Evolutionary conservation across 2,113 vertebrate genomes (phyloP).

Genomic region (Notechis scutatus): DNA sequence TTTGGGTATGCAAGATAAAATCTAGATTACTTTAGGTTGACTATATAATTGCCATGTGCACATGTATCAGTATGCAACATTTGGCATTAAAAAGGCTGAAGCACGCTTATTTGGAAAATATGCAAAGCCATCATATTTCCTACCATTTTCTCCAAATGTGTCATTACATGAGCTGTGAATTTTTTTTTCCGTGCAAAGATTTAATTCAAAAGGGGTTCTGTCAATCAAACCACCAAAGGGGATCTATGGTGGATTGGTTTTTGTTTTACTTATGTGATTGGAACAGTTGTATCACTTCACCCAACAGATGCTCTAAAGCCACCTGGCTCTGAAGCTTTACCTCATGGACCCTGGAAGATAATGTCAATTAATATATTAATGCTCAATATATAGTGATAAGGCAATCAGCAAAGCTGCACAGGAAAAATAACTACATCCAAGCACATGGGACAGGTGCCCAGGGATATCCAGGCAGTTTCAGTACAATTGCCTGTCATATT

Average conservation of each 20-base stretch:
- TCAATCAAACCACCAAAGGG: not conserved
- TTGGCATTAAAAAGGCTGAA: conserved; percentile 33
- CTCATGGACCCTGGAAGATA: not conserved
- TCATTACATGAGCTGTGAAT: not conserved
- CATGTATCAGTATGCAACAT: conserved; percentile 8
- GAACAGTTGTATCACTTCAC: not conserved
- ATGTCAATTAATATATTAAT: not conserved
- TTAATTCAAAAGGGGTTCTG: not conserved
- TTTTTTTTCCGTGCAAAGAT: not conserved
- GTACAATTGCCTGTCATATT: not conserved
- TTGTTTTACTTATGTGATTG: not conserved
- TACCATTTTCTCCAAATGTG: conserved; percentile 6
- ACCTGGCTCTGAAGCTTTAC: not conserved
- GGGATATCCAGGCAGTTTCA: not conserved
- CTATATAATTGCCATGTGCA: conserved; percentile 29
- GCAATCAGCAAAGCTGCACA: not conserved
- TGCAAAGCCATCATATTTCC: not conserved
- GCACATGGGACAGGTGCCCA: not conserved
- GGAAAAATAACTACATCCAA: not conserved
- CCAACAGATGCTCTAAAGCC: not conserved
- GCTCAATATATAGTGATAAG: not conserved
- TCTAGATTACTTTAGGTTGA: conserved; percentile 27
- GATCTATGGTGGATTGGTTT: not conserved
- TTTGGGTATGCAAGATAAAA: conserved; percentile 32
- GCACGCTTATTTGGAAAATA: conserved; percentile 1